These are phyloP conservation scores for Drosophila arizonae DNA, from an alignment of 1,140 invertebrate species.

Conservation along the genomic window DNA sequence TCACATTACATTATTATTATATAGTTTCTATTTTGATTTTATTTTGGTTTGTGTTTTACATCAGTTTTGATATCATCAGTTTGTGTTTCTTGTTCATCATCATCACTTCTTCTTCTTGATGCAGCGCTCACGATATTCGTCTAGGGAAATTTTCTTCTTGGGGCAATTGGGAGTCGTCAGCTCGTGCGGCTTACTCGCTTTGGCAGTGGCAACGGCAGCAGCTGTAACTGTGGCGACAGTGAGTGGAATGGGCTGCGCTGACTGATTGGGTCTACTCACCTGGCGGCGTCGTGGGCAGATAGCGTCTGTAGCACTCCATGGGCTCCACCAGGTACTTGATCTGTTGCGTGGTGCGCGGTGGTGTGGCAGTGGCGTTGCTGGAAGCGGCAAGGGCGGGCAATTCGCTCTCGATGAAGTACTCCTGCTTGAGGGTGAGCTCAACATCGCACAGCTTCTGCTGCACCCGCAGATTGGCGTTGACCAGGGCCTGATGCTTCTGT, in stretches of 20 bases:
- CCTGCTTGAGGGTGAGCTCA: neutral
- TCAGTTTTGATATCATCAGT: neutral
- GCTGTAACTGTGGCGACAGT: neutral
- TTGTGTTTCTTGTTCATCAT: neutral
- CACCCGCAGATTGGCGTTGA: constrained; percentile 7
- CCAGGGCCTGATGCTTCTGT: constrained; percentile 16
- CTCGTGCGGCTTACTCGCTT: neutral
- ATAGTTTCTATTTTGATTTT: no score
- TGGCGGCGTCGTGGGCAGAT: constrained; percentile 7
- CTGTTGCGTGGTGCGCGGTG: no score
- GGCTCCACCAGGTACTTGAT: constrained; percentile 18
- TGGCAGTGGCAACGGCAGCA: neutral
- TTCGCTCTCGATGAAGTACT: no score
- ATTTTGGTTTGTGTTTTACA: no score
- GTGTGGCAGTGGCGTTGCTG: neutral
- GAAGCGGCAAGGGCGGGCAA: neutral
- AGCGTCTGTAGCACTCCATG: constrained; percentile 21
- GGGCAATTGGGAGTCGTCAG: neutral
- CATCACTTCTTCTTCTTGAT: constrained; percentile 11
- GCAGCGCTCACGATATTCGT: constrained; percentile 31
- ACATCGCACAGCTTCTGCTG: neutral
- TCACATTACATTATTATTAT: no score
- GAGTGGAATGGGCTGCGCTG: no score
- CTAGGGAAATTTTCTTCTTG: constrained; percentile 33
- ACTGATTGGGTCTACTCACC: neutral